Evolutionary conservation across 2,797 vertebrate species (phyloP), one percentile per base, ranked within the genome.

Genomic region (Acanthurus lineatus): DNA sequence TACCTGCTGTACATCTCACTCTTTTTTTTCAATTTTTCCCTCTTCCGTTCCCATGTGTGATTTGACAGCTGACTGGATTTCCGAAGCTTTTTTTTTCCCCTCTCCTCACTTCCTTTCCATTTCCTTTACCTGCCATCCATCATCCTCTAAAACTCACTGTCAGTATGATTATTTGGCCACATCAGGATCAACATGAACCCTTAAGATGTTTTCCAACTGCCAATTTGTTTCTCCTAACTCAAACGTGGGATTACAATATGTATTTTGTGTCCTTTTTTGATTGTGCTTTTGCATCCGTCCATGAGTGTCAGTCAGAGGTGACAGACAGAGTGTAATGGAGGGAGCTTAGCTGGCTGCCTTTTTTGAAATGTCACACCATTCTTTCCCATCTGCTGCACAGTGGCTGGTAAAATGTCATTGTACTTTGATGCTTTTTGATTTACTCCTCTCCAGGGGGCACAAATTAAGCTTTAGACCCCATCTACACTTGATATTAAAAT

Each of bases 171-270:
- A 52, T 48, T 56, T 56, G 32, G 48, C 45, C 35, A 20, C 56
- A 73, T 72, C 48, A 73, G 79, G 71, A 82, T 81, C 75, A 76
- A 68, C 81, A 72, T 65, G 75, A 89, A 79, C 73, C 69, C 76
- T 22, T 73, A 35, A 82, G 80, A 79, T 82, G 80, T 88, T 82
- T 91, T 67, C 60, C 56, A 83, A 81, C 86, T 81, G 84, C 71
- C 87, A 79, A 69, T 82, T 64, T 87, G 72, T 82, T 20, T 76
- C 49, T 56, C 38, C 10, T 49, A 66, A 77, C 60, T 68, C 62
- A 42, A 73, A 53, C 20, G 5, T 59, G 25, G 71, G 35, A 86
- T 66, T 69, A 49, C 25, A 53, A 51, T 51, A 25, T 67, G 38
- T 74, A 25, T 25, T 52, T 17, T 66, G 60, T 72, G 45, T 47